Conservation (phyloP, 2,113 vertebrate species). For the Lichenostomus cassidix region DNA sequence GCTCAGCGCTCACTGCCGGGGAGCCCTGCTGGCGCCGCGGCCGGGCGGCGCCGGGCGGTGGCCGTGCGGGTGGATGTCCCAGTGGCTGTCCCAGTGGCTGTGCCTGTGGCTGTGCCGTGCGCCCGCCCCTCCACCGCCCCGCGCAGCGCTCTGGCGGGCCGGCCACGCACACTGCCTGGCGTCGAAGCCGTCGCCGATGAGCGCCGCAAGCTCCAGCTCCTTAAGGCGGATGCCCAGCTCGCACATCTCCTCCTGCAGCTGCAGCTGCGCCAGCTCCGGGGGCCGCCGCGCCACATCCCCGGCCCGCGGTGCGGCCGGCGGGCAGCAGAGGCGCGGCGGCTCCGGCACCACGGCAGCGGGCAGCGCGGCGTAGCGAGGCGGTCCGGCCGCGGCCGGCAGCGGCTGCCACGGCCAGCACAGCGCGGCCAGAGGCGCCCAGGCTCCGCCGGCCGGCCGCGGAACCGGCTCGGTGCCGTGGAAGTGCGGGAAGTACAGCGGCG, state of each 20-base stretch:
- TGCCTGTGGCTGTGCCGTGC: not conserved
- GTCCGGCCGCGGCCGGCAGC: no score
- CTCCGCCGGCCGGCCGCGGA: no score
- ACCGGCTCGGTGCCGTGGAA: constrained; percentile 52
- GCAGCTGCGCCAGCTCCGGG: not conserved
- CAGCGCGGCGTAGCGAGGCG: no score
- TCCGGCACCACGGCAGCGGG: no score
- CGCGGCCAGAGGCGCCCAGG: no score
- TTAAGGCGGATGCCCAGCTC: constrained; percentile 62
- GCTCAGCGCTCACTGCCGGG: not conserved
- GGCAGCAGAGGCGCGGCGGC: not conserved
- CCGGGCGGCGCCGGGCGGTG: not conserved
- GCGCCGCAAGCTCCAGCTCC: constrained; percentile 57
- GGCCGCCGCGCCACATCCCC: not conserved
- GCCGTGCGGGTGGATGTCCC: no score
- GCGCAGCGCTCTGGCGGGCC: not conserved
- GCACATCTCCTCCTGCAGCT: constrained; percentile 45
- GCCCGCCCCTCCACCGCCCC: not conserved
- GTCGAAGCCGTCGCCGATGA: constrained; percentile 55
- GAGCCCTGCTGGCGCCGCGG: not conserved
- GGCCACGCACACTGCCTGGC: constrained; percentile 41
- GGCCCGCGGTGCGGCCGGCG: not conserved
- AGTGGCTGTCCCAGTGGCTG: no score
- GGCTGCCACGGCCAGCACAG: no score
- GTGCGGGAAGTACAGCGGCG: constrained; percentile 68